A percentile compares a stretch with the other conserved stretches of the same genome.
phyloP scores from a whole-genome alignment of 2,113 vertebrate species.

The Pelecanoides urinatrix region DNA sequence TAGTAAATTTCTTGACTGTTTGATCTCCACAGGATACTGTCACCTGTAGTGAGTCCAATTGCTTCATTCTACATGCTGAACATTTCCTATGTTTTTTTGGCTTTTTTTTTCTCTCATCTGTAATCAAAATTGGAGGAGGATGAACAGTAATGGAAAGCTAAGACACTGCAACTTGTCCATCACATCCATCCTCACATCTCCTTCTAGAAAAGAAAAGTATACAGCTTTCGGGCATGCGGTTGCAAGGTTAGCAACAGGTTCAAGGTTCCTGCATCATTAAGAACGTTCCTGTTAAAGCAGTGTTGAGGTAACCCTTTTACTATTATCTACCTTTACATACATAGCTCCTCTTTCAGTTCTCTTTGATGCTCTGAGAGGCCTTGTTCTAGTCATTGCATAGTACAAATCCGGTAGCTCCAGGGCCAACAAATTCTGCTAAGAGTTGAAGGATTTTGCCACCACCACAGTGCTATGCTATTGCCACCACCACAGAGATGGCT shows the following conservation, averaged over 20 bases:
- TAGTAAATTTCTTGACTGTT: background rate
- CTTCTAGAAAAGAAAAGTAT: background rate
- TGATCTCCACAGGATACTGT: background rate
- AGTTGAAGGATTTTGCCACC: background rate
- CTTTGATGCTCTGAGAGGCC: rapidly evolving
- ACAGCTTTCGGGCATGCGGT: background rate
- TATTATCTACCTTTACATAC: background rate
- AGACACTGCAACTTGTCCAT: background rate
- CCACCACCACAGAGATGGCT: background rate
- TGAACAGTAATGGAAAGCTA: background rate
- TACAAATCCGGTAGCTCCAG: background rate
- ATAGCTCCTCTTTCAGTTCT: rapidly evolving
- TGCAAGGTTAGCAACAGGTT: background rate
- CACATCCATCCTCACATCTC: background rate
- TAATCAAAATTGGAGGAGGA: background rate
- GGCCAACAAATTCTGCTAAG: background rate
- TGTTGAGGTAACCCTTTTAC: background rate
- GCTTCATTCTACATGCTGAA: background rate
- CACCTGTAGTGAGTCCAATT: background rate
- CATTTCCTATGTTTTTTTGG: background rate
- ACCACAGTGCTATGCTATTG: background rate
- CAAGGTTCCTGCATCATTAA: background rate
- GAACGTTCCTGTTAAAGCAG: background rate
- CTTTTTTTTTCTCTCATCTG: rapidly evolving
- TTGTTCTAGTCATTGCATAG: background rate